phyloP scores from a whole-genome alignment of 1,140 invertebrate genomes.

The Aplysia californica region DNA sequence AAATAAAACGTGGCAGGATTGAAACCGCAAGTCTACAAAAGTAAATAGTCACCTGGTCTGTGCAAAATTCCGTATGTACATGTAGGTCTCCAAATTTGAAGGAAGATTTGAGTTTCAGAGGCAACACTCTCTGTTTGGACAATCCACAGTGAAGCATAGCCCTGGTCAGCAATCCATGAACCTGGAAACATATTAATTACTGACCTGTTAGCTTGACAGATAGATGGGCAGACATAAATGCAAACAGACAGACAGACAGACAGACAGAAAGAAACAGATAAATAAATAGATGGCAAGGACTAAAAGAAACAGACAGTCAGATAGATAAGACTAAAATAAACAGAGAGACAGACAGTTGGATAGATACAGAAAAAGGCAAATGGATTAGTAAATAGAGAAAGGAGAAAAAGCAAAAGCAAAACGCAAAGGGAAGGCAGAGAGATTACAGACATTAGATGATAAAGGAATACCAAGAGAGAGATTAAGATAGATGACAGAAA shows the following conservation, averaged over 20 bases:
- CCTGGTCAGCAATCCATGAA: constrained; percentile 8
- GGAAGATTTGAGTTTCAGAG: background rate
- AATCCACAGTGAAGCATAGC: background rate
- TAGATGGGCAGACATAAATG: background rate
- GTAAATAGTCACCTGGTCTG: constrained; percentile 2
- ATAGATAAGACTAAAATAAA: no score
- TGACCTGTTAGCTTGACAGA: no score
- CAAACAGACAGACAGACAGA: background rate
- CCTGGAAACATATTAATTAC: constrained; percentile 2
- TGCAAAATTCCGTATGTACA: background rate
- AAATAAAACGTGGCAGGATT: background rate
- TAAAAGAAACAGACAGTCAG: no score
- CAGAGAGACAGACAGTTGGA: no score
- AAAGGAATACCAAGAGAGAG: no score
- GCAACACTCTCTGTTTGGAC: background rate
- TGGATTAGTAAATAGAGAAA: no score
- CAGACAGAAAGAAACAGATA: background rate
- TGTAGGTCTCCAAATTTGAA: constrained; percentile 22
- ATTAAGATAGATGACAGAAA: no score
- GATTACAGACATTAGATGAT: no score
- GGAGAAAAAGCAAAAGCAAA: no score
- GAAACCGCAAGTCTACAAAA: background rate
- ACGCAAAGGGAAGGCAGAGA: no score
- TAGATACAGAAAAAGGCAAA: no score
- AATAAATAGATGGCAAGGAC: no score